Evolutionary conservation across 2,888 invertebrate species (phyloP).

Genomic region (Diaprepes abbreviatus): DNA sequence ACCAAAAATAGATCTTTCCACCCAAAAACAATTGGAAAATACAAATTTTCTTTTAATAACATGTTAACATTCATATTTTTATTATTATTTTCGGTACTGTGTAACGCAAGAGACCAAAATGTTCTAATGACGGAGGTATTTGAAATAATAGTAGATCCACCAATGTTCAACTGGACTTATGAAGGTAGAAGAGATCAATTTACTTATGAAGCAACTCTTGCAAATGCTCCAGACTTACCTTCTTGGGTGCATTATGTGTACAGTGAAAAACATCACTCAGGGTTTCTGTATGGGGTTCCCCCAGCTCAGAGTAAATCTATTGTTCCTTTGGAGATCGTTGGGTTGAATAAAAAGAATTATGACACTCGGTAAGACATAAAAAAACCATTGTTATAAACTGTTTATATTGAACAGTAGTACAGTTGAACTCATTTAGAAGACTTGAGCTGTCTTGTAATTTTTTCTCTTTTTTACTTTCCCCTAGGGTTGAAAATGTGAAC

Average conservation of each 20-base stretch:
- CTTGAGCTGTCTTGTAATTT: too few relatives aligned
- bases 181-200: slow-evolving; percentile 72
- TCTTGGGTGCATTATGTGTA: slow-evolving; percentile 89
- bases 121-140: slow-evolving; percentile 83
- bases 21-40: background rate
- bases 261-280: slow-evolving; percentile 82
- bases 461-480: too few relatives aligned
- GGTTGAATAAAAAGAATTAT: slow-evolving; percentile 82
- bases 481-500: slow-evolving; percentile 42
- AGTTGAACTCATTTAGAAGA: too few relatives aligned
- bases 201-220: slow-evolving; percentile 81
- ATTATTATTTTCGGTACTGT: slow-evolving; percentile 12
- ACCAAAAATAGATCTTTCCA: background rate
- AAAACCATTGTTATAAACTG: too few relatives aligned
- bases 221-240: slow-evolving; percentile 86
- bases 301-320: slow-evolving; percentile 73
- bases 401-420: too few relatives aligned
- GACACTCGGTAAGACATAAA: slow-evolving; percentile 76
- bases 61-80: background rate
- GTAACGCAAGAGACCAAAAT: slow-evolving; percentile 64
- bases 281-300: slow-evolving; percentile 89
- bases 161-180: slow-evolving; percentile 85
- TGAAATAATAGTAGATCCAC: slow-evolving; percentile 82
- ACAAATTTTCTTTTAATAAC: background rate
- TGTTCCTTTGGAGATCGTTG: slow-evolving; percentile 80